Evolutionary conservation across 2,113 vertebrate genomes (phyloP).

Genomic region (Microtus oregoni): DNA sequence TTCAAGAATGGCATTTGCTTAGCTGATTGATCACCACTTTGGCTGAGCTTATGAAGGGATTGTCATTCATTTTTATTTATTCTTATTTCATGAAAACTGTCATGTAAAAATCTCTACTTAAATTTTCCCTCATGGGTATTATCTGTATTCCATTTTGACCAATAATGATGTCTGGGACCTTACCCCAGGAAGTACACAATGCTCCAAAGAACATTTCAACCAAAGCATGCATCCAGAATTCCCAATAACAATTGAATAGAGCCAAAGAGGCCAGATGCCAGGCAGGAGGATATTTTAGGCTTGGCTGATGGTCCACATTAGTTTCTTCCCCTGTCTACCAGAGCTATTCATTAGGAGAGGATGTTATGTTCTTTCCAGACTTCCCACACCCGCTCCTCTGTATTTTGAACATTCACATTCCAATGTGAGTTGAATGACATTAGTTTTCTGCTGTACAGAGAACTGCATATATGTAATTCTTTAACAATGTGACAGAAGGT

Average conservation of each 20-base stretch:
- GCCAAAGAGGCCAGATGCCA: conserved; percentile 81
- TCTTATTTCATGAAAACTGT: conserved; percentile 16
- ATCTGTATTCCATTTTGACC: conserved; percentile 55
- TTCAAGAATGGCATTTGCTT: not conserved
- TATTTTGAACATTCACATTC: not conserved
- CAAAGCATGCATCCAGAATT: conserved; percentile 74
- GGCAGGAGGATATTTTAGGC: conserved; percentile 80
- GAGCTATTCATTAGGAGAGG: conserved; percentile 48
- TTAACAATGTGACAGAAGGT: not conserved
- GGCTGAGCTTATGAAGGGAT: not conserved
- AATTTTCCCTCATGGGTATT: conserved; percentile 61
- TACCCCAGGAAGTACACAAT: conserved; percentile 70
- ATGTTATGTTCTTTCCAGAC: not conserved
- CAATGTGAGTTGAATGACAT: not conserved
- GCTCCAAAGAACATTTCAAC: conserved; percentile 64
- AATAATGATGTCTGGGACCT: conserved; percentile 56
- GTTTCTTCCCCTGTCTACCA: conserved; percentile 48
- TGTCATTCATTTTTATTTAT: conserved; percentile 48
- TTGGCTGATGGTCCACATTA: conserved; percentile 73
- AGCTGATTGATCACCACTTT: not conserved
- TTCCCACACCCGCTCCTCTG: not conserved
- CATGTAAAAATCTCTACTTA: conserved; percentile 43
- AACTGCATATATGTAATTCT: not conserved
- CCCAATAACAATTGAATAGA: conserved; percentile 65
- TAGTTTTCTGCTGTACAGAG: not conserved